A percentile compares a stretch with the other conserved stretches of the same genome.
Conservation (phyloP, 2,888 invertebrate genomes). For the Pollenia angustigena region DNA sequence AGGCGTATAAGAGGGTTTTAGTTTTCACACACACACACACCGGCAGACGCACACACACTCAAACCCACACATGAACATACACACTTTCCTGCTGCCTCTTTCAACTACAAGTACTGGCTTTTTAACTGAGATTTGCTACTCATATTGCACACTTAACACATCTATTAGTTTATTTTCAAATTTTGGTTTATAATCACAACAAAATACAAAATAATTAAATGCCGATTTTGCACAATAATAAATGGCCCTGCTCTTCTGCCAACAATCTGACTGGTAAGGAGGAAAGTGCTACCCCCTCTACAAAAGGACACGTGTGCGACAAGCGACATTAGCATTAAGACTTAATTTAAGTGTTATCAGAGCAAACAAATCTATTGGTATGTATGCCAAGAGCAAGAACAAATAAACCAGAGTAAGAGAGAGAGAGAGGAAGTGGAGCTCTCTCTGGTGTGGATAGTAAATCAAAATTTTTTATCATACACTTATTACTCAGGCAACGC, state of each 20-base stretch:
- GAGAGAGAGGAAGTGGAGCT: background rate
- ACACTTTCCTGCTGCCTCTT: background rate
- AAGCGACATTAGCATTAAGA: constrained; percentile 82
- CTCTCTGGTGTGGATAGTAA: constrained; percentile 22
- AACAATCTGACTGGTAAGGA: background rate
- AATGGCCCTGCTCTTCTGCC: constrained; percentile 20
- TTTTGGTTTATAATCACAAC: constrained; percentile 79
- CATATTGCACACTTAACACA: constrained; percentile 70
- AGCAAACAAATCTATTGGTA: constrained; percentile 80
- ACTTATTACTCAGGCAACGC: constrained; percentile 3
- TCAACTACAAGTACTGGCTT: background rate
- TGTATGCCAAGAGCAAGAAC: constrained; percentile 15
- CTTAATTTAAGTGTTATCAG: constrained; percentile 83
- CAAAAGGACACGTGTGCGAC: constrained; percentile 81
- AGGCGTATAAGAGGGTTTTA: constrained; percentile 31
- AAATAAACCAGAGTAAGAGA: constrained; percentile 6
- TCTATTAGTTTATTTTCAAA: constrained; percentile 69
- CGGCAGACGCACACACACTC: background rate
- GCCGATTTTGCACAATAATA: constrained; percentile 79
- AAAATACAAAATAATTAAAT: constrained; percentile 81
- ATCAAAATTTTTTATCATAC: background rate
- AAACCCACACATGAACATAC: background rate
- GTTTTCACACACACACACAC: background rate
- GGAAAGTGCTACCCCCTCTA: constrained; percentile 34
- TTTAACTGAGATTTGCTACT: constrained; percentile 14